Conservation (phyloP, 2,113 vertebrate species). For the Telmatochromis brichardi region DNA sequence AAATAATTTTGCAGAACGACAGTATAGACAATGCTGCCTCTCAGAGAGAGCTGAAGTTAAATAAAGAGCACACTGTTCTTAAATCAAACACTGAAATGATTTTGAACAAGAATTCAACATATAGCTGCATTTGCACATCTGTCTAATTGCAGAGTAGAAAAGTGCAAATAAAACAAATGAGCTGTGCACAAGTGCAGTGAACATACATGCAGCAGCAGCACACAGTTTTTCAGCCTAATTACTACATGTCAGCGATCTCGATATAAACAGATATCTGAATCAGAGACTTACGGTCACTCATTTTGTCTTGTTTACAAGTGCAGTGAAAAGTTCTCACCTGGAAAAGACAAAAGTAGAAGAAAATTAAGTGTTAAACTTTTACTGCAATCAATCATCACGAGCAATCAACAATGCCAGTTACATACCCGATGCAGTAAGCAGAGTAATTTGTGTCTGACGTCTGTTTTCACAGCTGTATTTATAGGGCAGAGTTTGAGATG, state of each 20-base stretch:
- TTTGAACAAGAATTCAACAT: background rate
- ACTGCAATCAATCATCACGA: background rate
- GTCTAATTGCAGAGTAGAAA: background rate
- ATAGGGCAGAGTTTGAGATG: background rate
- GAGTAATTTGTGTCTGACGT: background rate
- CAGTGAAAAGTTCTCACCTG: background rate
- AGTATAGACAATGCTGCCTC: background rate
- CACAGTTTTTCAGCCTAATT: background rate
- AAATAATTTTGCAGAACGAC: background rate
- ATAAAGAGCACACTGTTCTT: background rate
- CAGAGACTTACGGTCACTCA: slow-evolving; percentile 12
- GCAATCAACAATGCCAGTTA: background rate
- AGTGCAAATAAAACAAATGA: background rate
- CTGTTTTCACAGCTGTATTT: background rate
- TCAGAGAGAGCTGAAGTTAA: background rate
- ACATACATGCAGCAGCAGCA: background rate
- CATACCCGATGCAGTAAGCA: background rate
- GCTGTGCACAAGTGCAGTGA: background rate
- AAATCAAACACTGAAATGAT: background rate
- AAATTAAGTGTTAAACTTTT: background rate
- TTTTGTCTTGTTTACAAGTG: background rate
- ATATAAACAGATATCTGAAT: background rate
- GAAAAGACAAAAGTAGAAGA: background rate
- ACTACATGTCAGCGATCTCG: background rate
- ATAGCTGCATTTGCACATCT: background rate